A percentile compares a stretch with the other conserved stretches of the same genome.
These are phyloP conservation scores for Loxodonta africana DNA, from an alignment of 2,113 vertebrate species.

Conservation along the genomic window DNA sequence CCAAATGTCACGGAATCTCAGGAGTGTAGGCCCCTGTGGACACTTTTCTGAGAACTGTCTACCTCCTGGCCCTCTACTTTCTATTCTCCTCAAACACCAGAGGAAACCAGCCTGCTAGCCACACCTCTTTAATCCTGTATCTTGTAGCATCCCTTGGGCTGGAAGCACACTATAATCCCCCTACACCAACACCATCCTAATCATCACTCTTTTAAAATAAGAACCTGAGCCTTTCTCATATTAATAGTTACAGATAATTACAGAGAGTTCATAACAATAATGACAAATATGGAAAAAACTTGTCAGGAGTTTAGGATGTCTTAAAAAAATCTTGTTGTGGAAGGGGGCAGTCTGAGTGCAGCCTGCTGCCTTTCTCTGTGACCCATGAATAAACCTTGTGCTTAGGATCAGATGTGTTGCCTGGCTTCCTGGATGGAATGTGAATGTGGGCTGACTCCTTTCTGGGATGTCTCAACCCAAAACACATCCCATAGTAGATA, in stretches of 20 bases:
- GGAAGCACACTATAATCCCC: background rate
- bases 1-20: background rate
- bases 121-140: background rate
- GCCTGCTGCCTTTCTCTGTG: no score
- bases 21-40: background rate
- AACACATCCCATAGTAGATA: no score
- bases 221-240: background rate
- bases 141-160: background rate
- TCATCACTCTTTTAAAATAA: background rate
- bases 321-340: no score
- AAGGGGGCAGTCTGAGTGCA: no score
- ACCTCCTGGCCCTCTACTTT: background rate
- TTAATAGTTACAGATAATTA: background rate
- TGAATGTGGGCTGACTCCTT: no score
- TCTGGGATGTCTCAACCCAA: no score
- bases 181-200: background rate
- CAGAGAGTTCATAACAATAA: background rate
- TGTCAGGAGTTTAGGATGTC: background rate
- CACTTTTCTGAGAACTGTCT: background rate
- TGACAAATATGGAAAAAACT: background rate
- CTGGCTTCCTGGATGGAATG: no score
- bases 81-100: background rate
- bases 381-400: no score
- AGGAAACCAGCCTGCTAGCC: background rate
- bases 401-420: no score